phyloP scores from a whole-genome alignment of 2,888 invertebrate species.

The Petrophora chlorosata region DNA sequence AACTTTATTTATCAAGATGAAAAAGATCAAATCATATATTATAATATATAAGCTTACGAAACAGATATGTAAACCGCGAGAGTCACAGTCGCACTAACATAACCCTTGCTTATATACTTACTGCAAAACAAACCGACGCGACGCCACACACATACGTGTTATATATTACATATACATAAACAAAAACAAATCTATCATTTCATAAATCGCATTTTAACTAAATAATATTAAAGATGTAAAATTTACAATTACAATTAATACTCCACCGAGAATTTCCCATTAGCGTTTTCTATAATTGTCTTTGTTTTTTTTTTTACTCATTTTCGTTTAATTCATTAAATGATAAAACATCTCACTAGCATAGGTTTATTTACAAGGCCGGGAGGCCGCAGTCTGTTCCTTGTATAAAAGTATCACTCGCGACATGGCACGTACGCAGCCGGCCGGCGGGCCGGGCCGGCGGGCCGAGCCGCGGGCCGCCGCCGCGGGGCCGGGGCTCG shows the following conservation, averaged over 20 bases:
- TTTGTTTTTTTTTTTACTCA: slow-evolving; percentile 64
- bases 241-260: slow-evolving; percentile 68
- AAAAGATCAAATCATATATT: slow-evolving; percentile 80
- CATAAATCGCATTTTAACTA: slow-evolving; percentile 54
- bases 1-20: slow-evolving; percentile 83
- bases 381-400: slow-evolving; percentile 70
- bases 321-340: slow-evolving; percentile 62
- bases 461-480: slow-evolving; percentile 72
- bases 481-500: slow-evolving; percentile 38
- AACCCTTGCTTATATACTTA: slow-evolving; percentile 48
- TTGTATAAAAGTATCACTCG: slow-evolving; percentile 78
- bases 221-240: slow-evolving; percentile 64
- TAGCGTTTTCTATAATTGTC: slow-evolving; percentile 68
- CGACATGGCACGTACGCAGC: slow-evolving; percentile 69
- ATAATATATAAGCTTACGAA: slow-evolving; percentile 71
- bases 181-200: slow-evolving; percentile 53
- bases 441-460: slow-evolving; percentile 18
- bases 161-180: slow-evolving; percentile 60
- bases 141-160: slow-evolving; percentile 46
- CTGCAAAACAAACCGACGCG: slow-evolving; percentile 43
- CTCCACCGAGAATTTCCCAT: slow-evolving; percentile 70
- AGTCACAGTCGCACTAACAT: slow-evolving; percentile 44
- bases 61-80: slow-evolving; percentile 66
- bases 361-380: slow-evolving; percentile 76
- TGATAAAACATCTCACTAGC: slow-evolving; percentile 81